A percentile compares a stretch with the other conserved stretches of the same genome.
These are phyloP conservation scores for Tragelaphus buxtoni DNA, from an alignment of 2,113 vertebrate genomes.

Conservation along the genomic window DNA sequence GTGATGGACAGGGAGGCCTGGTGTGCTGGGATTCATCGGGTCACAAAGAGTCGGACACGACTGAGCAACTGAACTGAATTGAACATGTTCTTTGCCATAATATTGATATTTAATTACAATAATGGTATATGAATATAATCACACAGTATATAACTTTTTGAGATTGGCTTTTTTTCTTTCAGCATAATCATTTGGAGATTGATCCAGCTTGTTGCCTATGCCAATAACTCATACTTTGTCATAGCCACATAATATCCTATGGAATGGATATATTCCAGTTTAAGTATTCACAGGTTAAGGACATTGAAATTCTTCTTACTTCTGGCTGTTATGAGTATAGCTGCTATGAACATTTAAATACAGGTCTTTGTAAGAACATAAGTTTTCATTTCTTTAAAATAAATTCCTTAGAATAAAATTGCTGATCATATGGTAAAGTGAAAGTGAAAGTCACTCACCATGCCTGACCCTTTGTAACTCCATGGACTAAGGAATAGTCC, in stretches of 20 bases:
- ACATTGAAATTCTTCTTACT: not conserved
- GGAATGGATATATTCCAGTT: not conserved
- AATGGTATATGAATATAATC: not conserved
- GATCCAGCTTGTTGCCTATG: not conserved
- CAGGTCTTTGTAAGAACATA: not conserved
- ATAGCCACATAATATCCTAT: not conserved
- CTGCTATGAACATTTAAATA: not conserved
- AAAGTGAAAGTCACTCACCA: not conserved
- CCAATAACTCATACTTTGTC: not conserved
- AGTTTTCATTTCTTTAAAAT: not conserved
- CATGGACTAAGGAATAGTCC: not conserved
- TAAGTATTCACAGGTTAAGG: not conserved
- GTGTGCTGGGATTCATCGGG: not conserved
- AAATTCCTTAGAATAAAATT: not conserved
- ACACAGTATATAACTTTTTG: not conserved
- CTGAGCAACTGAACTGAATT: not conserved
- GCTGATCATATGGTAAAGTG: not conserved
- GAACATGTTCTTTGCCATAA: not conserved
- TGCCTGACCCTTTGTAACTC: not conserved
- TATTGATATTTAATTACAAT: not conserved
- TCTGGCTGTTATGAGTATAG: not conserved
- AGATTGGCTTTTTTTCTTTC: not conserved
- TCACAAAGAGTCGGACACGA: rapidly evolving
- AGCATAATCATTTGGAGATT: not conserved
- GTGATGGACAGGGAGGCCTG: not conserved